These are phyloP conservation scores for Brachyistius frenatus DNA, from an alignment of 2,113 vertebrate species.

Conservation along the genomic window DNA sequence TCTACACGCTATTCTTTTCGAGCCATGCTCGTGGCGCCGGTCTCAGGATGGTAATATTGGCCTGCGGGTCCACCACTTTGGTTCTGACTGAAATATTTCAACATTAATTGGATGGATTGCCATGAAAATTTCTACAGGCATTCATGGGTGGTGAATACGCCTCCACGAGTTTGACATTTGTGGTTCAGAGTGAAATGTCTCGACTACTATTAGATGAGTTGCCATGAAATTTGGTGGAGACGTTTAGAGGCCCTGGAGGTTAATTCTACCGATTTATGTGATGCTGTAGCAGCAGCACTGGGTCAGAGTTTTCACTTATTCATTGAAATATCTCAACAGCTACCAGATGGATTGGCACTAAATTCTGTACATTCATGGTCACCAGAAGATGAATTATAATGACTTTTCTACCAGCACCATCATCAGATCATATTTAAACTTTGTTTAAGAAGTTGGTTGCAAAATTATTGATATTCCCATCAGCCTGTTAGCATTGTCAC, in stretches of 20 bases:
- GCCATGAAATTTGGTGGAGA: not conserved
- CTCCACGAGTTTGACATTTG: not conserved
- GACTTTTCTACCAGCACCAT: not conserved
- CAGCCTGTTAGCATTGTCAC: not conserved
- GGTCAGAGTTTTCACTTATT: not conserved
- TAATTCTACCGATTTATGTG: not conserved
- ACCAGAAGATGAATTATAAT: not conserved
- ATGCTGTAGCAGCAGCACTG: not conserved
- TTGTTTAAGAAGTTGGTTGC: not conserved
- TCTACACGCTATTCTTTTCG: not conserved
- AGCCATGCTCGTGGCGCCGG: not conserved
- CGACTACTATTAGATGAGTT: not conserved
- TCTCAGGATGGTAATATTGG: not conserved
- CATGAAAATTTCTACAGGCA: not conserved
- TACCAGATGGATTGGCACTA: not conserved
- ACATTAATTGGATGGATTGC: not conserved
- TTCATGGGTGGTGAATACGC: not conserved
- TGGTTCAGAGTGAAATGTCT: not conserved
- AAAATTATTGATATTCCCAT: not conserved
- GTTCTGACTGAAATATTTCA: conserved; percentile 6
- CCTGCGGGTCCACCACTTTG: not conserved
- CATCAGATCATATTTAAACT: not conserved
- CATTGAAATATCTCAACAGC: not conserved
- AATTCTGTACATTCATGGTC: not conserved
- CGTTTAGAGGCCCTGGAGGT: not conserved